Evolutionary conservation across 2,113 vertebrate genomes (phyloP), one percentile per base, ranked within the genome.

Genomic region (Aspiorhynchus laticeps): DNA sequence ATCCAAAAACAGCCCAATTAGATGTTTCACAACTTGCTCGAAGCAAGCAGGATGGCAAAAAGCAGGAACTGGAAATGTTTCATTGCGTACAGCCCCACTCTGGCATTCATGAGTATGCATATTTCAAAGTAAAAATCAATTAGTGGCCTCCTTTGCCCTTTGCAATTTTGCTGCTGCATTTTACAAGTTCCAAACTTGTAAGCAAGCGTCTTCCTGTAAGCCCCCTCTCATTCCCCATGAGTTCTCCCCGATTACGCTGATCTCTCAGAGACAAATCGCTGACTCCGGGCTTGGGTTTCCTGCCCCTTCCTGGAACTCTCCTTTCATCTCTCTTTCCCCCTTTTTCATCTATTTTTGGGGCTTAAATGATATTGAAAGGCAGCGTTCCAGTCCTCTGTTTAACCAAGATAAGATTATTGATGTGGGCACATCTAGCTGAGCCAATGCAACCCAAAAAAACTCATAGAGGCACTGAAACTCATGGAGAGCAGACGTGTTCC

Each of bases 251-350:
- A 89, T 84, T 75, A 67, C 67, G 73, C 86, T 89, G 86, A 87
- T 89, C 74, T 82, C 74, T 83, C 46, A 15, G 31, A 85, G 80
- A 87, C 75, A 88, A 88, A 90, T 78, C 46, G 87, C 89, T 90
- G 87, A 90, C 89, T 87, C 56, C 31, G 67, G 78, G 61, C 83
- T 90, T 88, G 87, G 80, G 85, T 87, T 90, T 90, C 87, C 85
- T 79, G 78, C 46, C 63, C 82, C 78, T 90, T 90, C 89, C 84
- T 74, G 83, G 73, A 87, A 88, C 83, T 78, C 77, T 80, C 11
- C 78, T 90, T 90, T 90, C 46, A 90, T 90, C 84, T 77, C 48
- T 33, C 36, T 73, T 88, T 87, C 88, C 76, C 86, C 88, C 85
- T 74, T 65, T 79, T 67, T 80, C 38, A 61, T 87, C 88, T 89